Evolutionary conservation across 2,113 vertebrate genomes (phyloP).

Genomic region (Chauna torquata): DNA sequence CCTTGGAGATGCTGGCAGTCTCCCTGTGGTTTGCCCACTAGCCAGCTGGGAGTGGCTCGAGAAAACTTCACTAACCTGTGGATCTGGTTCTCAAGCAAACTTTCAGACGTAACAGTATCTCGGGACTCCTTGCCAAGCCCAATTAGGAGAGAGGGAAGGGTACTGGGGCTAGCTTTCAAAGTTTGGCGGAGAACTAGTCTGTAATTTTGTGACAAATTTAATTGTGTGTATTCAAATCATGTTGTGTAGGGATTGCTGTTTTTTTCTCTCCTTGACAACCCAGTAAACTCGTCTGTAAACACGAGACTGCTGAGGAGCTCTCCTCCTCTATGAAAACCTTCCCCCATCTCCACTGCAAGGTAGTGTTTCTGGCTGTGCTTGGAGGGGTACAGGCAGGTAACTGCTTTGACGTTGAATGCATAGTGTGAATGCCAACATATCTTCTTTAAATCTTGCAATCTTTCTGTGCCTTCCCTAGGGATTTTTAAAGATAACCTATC

Average conservation of each 20-base stretch:
- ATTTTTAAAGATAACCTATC: background rate
- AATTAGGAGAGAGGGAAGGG: conserved; percentile 15
- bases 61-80: conserved; percentile 67
- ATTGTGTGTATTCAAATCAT: conserved; percentile 18
- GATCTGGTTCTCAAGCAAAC: conserved; percentile 66
- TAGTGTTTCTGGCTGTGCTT: background rate
- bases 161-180: conserved; percentile 26
- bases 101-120: conserved; percentile 58
- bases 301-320: background rate
- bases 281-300: conserved; percentile 46
- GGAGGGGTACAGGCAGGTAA: background rate
- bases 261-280: conserved; percentile 28
- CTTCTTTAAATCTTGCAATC: background rate
- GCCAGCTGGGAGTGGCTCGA: conserved; percentile 62
- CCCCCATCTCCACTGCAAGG: background rate
- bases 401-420: background rate
- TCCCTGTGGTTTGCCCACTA: conserved; percentile 50
- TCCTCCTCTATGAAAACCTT: background rate
- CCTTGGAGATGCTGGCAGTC: conserved; percentile 61
- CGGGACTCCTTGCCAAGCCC: conserved; percentile 28
- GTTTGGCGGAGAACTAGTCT: background rate
- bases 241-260: background rate
- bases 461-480: background rate
- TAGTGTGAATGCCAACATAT: background rate
- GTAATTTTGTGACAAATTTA: conserved; percentile 52